These are phyloP conservation scores for Lamellibrachia satsuma DNA, from an alignment of 2,888 invertebrate species.

Conservation along the genomic window DNA sequence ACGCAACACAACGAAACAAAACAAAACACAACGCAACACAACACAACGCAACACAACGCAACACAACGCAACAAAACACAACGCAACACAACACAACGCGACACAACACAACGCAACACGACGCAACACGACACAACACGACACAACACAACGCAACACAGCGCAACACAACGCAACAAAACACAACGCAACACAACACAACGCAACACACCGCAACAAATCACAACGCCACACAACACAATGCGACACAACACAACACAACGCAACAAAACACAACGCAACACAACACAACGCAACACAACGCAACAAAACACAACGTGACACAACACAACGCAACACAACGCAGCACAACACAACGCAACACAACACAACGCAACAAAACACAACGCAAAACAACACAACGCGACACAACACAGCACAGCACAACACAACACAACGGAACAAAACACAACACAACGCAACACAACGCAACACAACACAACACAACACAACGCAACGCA, in stretches of 20 bases:
- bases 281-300: constrained; percentile 18
- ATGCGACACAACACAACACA: not conserved
- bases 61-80: not conserved
- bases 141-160: not conserved
- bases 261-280: not conserved
- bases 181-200: not conserved
- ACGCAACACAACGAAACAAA: not conserved
- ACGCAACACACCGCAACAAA: not conserved
- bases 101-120: not conserved
- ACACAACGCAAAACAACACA: not conserved
- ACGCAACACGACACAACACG: not conserved
- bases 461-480: constrained; percentile 18
- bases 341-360: too few species aligned
- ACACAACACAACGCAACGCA: not conserved
- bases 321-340: not conserved
- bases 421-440: not conserved
- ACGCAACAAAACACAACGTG: not conserved
- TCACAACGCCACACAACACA: not conserved
- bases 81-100: not conserved
- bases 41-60: too few species aligned
- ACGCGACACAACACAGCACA: not conserved
- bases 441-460: not conserved
- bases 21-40: too few species aligned
- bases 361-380: not conserved
- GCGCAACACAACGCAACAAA: not conserved